A percentile compares a stretch with the other conserved stretches of the same genome.
Conservation (phyloP, 2,888 invertebrate genomes). For the Ecliptopera silaceata region DNA sequence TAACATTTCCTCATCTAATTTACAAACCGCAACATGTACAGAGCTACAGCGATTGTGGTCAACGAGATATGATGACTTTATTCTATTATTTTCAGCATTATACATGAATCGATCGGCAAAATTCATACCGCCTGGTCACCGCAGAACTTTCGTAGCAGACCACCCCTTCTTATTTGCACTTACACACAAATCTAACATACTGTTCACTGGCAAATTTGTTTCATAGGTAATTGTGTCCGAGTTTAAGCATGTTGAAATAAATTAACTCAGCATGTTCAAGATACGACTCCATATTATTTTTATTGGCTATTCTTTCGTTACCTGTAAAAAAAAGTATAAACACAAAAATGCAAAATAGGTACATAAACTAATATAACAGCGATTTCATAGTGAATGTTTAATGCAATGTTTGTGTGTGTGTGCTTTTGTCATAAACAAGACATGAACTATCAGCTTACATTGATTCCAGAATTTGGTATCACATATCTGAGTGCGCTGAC, state of each 20-base stretch:
- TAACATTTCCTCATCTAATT: too few relatives aligned
- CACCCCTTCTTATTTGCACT: conserved; percentile 34
- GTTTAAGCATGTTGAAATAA: conserved; percentile 13
- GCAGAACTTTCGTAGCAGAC: conserved; percentile 30
- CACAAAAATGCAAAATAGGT: too few relatives aligned
- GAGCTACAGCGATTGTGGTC: too few relatives aligned
- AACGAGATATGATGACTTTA: neutral
- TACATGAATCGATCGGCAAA: conserved; percentile 21
- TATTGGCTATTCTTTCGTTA: too few relatives aligned
- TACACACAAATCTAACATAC: conserved; percentile 12
- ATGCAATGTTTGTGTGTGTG: too few relatives aligned
- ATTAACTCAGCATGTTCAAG: neutral
- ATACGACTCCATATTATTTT: neutral
- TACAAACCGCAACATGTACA: too few relatives aligned
- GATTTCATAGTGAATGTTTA: too few relatives aligned
- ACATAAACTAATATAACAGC: too few relatives aligned
- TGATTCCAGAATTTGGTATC: conserved; percentile 28
- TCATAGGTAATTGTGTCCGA: conserved; percentile 22
- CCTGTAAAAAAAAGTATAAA: too few relatives aligned
- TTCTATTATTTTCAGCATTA: conserved; percentile 34
- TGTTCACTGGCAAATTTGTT: conserved; percentile 26
- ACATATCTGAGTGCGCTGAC: conserved; percentile 35
- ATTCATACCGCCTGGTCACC: conserved; percentile 5
- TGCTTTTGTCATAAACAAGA: neutral
- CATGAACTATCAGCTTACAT: conserved; percentile 5